Evolutionary conservation across 2,797 vertebrate species (phyloP).

Genomic region (Phalloptychus januarius): DNA sequence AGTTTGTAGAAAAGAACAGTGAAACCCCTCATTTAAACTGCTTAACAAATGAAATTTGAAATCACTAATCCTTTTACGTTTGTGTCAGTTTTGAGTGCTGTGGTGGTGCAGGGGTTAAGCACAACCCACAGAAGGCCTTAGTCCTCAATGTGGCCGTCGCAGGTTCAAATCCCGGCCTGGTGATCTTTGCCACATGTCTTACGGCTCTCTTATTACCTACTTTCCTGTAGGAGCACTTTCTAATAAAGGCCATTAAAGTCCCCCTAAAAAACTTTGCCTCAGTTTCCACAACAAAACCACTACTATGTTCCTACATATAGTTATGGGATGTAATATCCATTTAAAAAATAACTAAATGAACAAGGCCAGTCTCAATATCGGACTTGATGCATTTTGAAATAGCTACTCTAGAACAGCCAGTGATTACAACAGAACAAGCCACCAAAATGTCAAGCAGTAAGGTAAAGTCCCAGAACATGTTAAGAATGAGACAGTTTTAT

Average conservation of each 20-base stretch:
- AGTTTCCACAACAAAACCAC: neutral
- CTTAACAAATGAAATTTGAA: neutral
- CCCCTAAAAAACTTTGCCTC: neutral
- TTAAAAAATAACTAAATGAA: neutral
- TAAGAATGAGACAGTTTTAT: neutral
- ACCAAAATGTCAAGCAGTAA: neutral
- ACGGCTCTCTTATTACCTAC: no score
- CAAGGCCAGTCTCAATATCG: neutral
- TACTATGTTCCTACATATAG: neutral
- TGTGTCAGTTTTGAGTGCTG: neutral
- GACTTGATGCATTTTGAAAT: neutral
- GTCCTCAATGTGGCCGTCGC: no score
- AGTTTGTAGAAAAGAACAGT: neutral
- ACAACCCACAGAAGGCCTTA: no score
- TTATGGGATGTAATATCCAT: neutral
- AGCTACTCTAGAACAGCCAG: neutral
- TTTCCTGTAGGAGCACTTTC: no score
- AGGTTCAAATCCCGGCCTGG: no score
- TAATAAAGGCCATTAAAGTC: no score
- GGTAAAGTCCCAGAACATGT: neutral
- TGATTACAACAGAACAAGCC: neutral
- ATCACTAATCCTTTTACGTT: neutral
- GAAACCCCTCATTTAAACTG: neutral
- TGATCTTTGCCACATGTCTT: no score
- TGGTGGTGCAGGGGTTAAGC: no score